Evolutionary conservation across 2,113 vertebrate species (phyloP).

Genomic region (Edolisoma coerulescens): DNA sequence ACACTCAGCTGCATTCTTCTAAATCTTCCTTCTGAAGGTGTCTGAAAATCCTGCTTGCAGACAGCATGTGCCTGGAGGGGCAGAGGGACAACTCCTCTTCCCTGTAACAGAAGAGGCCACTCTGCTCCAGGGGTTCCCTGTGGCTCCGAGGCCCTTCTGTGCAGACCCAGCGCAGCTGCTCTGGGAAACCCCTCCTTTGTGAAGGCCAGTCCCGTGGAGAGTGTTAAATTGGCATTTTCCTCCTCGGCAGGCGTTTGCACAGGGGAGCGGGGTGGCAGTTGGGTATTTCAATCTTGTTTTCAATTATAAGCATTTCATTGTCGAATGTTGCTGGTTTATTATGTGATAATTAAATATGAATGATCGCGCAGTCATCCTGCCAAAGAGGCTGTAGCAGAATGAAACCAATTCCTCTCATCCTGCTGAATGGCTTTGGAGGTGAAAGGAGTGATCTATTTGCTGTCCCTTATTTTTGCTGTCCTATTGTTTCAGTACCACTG

Average conservation of each 20-base stretch:
- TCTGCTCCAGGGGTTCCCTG: neutral
- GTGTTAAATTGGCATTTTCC: neutral
- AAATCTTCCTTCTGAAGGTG: neutral
- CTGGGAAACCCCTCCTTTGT: neutral
- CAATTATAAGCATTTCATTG: conserved; percentile 54
- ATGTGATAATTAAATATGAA: conserved; percentile 59
- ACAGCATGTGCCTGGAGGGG: neutral
- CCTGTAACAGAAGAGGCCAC: rapidly evolving
- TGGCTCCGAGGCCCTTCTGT: neutral
- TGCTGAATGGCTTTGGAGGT: neutral
- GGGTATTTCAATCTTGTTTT: conserved; percentile 42
- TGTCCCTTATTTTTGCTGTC: conserved; percentile 17
- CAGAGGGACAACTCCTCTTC: neutral
- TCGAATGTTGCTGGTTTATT: neutral
- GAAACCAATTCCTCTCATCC: neutral
- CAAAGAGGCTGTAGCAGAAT: neutral
- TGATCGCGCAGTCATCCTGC: neutral
- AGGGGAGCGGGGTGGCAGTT: neutral
- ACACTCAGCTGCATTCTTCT: neutral
- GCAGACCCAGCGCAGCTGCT: neutral
- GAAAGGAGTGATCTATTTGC: conserved; percentile 5
- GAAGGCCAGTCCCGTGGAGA: neutral
- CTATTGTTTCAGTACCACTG: conserved; percentile 6
- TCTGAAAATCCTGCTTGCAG: neutral
- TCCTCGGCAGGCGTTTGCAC: neutral